Evolutionary conservation across 2,113 vertebrate genomes (phyloP), one percentile per base, ranked within the genome.

Genomic region (Tenrec ecaudatus): DNA sequence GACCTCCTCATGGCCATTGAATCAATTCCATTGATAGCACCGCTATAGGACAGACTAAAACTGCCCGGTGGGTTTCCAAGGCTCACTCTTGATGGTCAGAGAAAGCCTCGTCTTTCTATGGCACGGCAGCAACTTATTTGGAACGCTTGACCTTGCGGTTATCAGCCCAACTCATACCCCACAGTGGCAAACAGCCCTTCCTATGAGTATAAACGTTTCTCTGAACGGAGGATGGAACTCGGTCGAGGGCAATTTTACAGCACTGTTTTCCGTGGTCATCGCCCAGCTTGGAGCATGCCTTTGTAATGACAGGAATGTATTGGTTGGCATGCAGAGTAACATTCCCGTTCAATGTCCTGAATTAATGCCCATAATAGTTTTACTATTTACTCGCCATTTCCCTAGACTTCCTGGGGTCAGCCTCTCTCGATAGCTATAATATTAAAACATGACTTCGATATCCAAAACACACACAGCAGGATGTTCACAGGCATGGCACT

Each of bases 291-390:
- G 85, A 80, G 57, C 3, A 0, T 53, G 29, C 25, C 17, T 60
- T 27, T 66, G 40, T 66, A 75, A 69, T 25, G 12, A 75, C n/a
- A 82, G 23, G n/a, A 88, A 82, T 79, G 53, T 60, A 40, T 20
- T 71, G 40, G 1, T 77, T 77, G 57, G 29, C 40, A 66, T 2
- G 29, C 17, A 38, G 75, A 31, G 20, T 68, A 82, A 78, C 36
- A 79, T 31, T 84, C 29, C 17, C 80, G 80, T 86, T 89, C 81
- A 81, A 92, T 91, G 64, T 71, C 31, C 8, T 76, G 20, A 85
- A 69, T 81, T 90, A 40, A 88, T 78, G 69, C 36, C n/a, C 20
- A 58, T 64, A 81, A 81, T 66, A 89, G 57, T 78, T 85, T 76
- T 57, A 85, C 11, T 76, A n/a, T 57, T 77, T 58, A 75, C 11